Evolutionary conservation across 2,888 invertebrate genomes (phyloP).

Genomic region (Limenitis camilla): DNA sequence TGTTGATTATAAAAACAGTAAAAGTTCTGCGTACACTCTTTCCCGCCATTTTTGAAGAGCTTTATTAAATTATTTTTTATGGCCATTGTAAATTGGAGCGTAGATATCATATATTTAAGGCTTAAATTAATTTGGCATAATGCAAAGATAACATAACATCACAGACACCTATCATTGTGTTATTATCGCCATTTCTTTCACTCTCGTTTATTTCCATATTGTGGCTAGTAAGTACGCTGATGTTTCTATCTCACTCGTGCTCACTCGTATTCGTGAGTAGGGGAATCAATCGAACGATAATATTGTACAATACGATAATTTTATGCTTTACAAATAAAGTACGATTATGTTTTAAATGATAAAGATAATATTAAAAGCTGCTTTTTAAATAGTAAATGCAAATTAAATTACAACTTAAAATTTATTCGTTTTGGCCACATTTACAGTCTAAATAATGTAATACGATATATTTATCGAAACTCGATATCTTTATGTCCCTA

Average conservation of each 20-base stretch:
- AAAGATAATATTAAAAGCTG: too few species aligned
- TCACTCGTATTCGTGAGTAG: background rate
- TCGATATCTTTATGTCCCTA: too few species aligned
- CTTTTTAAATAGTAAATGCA: too few species aligned
- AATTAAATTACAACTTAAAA: too few species aligned
- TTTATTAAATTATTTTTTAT: conserved; percentile 13
- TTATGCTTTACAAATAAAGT: too few species aligned
- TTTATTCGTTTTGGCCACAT: too few species aligned
- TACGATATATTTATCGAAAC: too few species aligned
- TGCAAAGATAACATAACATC: conserved; percentile 24
- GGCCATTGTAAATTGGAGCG: conserved; percentile 1
- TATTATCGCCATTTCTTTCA: conserved; percentile 42
- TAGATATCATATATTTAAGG: background rate
- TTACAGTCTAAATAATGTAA: too few species aligned
- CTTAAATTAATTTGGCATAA: conserved; percentile 1
- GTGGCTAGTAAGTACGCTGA: conserved; percentile 14
- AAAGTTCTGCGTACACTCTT: conserved; percentile 23
- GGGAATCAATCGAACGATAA: background rate
- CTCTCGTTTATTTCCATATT: conserved; percentile 20
- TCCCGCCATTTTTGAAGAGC: conserved; percentile 29
- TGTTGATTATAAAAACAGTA: conserved; percentile 18
- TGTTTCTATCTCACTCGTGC: conserved; percentile 31
- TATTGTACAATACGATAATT: too few species aligned
- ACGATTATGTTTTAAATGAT: too few species aligned
- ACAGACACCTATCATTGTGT: conserved; percentile 27